phyloP scores from a whole-genome alignment of 2,888 invertebrate genomes.

The Tillus elongatus region DNA sequence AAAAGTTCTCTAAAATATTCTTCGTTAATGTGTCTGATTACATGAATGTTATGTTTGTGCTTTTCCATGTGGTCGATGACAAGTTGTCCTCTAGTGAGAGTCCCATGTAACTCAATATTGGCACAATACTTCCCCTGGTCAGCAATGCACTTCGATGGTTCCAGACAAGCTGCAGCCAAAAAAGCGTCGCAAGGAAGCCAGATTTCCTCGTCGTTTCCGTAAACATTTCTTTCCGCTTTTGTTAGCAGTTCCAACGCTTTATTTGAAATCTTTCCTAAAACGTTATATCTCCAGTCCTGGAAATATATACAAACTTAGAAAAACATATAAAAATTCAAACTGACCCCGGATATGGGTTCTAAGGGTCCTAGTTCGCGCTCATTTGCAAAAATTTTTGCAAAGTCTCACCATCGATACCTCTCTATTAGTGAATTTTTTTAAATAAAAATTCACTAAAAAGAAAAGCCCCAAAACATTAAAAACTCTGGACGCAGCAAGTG shows the following conservation, averaged over 20 bases:
- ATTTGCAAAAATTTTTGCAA: no score
- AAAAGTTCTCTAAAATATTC: background rate
- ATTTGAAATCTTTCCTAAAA: background rate
- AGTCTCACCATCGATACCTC: no score
- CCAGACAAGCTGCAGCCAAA: background rate
- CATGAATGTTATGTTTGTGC: background rate
- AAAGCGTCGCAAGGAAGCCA: constrained; percentile 2
- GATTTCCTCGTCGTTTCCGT: background rate
- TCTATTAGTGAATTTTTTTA: no score
- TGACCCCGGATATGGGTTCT: no score
- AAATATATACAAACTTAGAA: no score
- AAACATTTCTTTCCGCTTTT: background rate
- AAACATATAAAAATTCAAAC: no score
- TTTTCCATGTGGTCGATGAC: background rate
- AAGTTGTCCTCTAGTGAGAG: constrained; percentile 1
- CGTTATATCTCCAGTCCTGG: background rate
- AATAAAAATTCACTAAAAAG: no score
- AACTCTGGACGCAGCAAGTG: no score
- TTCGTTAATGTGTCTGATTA: constrained; percentile 4
- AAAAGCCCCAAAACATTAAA: no score
- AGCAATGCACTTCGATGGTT: background rate
- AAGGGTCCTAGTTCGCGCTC: no score
- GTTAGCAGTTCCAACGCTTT: background rate
- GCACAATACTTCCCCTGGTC: constrained; percentile 28
- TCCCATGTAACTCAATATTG: constrained; percentile 51